Conservation (phyloP, 2,797 vertebrate genomes). For the Cossypha caffra region DNA sequence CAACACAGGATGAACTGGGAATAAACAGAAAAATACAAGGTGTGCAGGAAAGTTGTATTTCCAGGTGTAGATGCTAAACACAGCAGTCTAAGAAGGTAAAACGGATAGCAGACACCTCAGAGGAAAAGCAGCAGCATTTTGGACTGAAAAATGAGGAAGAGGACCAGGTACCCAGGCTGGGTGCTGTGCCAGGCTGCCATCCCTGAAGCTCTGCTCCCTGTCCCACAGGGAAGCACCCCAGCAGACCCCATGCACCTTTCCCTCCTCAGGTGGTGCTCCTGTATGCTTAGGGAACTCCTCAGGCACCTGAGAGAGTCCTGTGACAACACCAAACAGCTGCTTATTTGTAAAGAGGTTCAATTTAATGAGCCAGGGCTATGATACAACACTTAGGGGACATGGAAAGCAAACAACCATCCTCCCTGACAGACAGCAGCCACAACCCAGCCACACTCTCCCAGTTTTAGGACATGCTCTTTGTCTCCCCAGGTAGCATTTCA, state of each 20-base stretch:
- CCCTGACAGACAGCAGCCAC: neutral
- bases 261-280: neutral
- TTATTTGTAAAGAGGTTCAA: neutral
- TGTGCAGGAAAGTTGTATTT: neutral
- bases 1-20: neutral
- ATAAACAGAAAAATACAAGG: neutral
- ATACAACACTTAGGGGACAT: neutral
- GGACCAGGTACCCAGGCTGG: neutral
- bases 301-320: neutral
- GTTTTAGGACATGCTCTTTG: neutral
- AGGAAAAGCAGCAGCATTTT: neutral
- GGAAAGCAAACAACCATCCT: neutral
- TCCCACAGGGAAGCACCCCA: accelerated
- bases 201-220: neutral
- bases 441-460: accelerated
- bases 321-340: neutral
- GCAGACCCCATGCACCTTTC: neutral
- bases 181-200: neutral
- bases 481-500: neutral
- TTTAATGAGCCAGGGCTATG: neutral
- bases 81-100: neutral
- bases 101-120: neutral
- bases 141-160: neutral
- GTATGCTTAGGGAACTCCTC: neutral
- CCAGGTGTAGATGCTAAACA: neutral